Evolutionary conservation across 2,113 vertebrate species (phyloP).

Genomic region (Ameiurus melas): DNA sequence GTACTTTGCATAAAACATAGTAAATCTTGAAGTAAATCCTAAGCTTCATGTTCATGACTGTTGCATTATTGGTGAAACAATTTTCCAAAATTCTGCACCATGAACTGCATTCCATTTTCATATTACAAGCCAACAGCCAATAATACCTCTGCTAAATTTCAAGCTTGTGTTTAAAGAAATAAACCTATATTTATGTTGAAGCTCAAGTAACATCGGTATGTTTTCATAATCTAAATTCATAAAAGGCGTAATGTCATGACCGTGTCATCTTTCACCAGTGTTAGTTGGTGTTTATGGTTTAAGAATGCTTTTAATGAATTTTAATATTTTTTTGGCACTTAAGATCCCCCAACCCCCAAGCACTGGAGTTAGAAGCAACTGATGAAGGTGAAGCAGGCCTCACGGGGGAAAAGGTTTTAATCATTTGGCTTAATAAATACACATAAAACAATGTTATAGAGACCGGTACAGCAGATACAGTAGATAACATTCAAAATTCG

Average conservation of each 20-base stretch:
- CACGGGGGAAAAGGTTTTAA: not conserved
- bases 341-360: no score
- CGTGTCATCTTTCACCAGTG: not conserved
- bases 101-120: no score
- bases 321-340: no score
- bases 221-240: no score
- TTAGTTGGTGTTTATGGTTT: not conserved
- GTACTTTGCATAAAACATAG: no score
- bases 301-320: not conserved
- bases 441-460: not conserved
- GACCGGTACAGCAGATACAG: not conserved
- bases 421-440: not conserved
- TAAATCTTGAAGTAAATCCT: not conserved
- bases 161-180: no score
- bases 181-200: no score
- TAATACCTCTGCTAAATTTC: no score
- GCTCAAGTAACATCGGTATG: no score
- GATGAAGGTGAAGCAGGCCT: not conserved
- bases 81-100: no score
- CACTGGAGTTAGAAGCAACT: not conserved
- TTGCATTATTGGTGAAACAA: not conserved
- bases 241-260: no score
- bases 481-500: not conserved
- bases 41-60: not conserved
- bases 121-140: no score